These are phyloP conservation scores for Potamilus streckersoni DNA, from an alignment of 1,140 invertebrate genomes.

Conservation along the genomic window DNA sequence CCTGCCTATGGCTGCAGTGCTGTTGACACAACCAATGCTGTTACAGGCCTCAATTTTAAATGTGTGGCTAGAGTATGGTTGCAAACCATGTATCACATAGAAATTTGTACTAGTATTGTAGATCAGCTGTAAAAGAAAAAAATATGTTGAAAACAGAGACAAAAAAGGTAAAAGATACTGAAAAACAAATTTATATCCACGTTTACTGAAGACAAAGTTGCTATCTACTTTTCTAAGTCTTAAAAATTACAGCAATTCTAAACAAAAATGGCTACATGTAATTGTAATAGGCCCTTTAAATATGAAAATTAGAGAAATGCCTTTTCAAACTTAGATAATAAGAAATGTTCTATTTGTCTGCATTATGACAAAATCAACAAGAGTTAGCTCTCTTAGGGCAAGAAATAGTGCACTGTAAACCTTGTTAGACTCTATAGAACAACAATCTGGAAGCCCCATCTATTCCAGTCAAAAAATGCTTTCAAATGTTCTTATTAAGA, in stretches of 20 bases:
- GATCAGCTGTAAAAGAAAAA: slow-evolving; percentile 35
- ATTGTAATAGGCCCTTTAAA: no score
- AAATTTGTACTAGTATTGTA: slow-evolving; percentile 16
- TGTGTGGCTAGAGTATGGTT: slow-evolving; percentile 54
- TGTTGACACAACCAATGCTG: slow-evolving; percentile 63
- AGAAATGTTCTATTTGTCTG: not conserved
- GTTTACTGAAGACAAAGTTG: no score
- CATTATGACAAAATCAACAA: not conserved
- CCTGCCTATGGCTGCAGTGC: slow-evolving; percentile 43
- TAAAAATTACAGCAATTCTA: no score
- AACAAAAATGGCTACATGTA: no score
- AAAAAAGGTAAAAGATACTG: not conserved
- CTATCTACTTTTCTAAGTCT: no score
- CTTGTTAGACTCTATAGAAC: no score
- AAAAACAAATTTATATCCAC: not conserved
- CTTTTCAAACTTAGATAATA: not conserved
- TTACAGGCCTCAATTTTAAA: slow-evolving; percentile 63
- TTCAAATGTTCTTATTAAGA: no score
- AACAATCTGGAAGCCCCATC: no score
- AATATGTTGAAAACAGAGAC: slow-evolving; percentile 3
- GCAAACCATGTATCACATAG: slow-evolving; percentile 43
- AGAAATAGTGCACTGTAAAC: not conserved
- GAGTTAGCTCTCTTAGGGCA: not conserved
- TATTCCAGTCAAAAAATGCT: no score
- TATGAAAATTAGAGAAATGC: not conserved